These are phyloP conservation scores for Lysandra bellargus DNA, from an alignment of 2,888 invertebrate species.

Conservation along the genomic window DNA sequence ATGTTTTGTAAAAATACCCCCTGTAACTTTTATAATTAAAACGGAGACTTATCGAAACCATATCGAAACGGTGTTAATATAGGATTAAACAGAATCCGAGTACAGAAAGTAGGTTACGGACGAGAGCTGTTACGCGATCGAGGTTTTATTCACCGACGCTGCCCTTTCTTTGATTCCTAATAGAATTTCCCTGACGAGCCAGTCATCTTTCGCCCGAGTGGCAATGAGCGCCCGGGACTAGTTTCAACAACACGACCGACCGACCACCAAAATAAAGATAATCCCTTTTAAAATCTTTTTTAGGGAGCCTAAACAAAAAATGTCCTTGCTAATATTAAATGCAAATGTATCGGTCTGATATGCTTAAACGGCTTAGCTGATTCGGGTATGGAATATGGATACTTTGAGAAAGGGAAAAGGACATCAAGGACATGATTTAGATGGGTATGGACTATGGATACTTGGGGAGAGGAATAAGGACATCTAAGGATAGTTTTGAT, in stretches of 20 bases:
- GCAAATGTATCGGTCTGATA: too few species aligned
- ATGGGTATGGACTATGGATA: too few species aligned
- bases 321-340: too few species aligned
- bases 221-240: neutral
- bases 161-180: constrained; percentile 35
- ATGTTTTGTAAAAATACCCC: too few species aligned
- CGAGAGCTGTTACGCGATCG: neutral
- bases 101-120: constrained; percentile 8
- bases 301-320: too few species aligned
- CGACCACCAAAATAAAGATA: neutral
- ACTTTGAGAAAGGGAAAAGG: too few species aligned
- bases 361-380: too few species aligned
- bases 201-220: constrained; percentile 47
- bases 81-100: neutral
- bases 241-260: neutral
- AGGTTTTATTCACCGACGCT: constrained; percentile 19
- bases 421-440: too few species aligned
- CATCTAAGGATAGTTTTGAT: too few species aligned
- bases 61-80: neutral
- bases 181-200: constrained; percentile 50
- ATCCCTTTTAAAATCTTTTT: neutral
- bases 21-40: neutral
- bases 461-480: too few species aligned
- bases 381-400: too few species aligned
- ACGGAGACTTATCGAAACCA: neutral